Evolutionary conservation across 2,113 vertebrate species (phyloP).

Genomic region (Forbesichthys agassizii): DNA sequence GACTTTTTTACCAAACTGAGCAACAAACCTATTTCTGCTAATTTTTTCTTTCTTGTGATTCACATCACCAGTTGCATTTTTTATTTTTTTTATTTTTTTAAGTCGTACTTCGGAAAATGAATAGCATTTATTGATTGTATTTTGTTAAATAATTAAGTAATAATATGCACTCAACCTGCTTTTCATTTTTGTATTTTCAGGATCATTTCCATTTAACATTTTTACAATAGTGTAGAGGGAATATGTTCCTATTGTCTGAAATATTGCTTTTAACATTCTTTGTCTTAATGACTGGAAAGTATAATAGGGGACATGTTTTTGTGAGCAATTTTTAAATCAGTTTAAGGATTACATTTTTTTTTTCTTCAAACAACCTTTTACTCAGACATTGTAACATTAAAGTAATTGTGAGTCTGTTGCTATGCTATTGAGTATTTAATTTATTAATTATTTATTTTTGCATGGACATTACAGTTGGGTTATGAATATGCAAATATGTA

Average conservation of each 20-base stretch:
- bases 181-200: background rate
- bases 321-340: background rate
- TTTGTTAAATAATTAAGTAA: slow-evolving; percentile 1
- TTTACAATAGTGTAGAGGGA: too few species aligned
- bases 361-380: background rate
- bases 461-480: slow-evolving; percentile 28
- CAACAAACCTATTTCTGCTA: too few species aligned
- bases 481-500: slow-evolving; percentile 11
- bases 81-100: too few species aligned
- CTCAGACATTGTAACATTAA: background rate
- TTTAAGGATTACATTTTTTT: background rate
- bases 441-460: slow-evolving; percentile 60
- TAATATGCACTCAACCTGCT: background rate
- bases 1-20: background rate
- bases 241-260: too few species aligned
- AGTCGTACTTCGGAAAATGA: slow-evolving; percentile 5
- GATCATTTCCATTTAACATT: too few species aligned
- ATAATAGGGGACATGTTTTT: too few species aligned
- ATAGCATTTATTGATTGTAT: background rate
- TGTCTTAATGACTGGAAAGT: too few species aligned
- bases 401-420: slow-evolving; percentile 19
- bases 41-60: slow-evolving; percentile 6
- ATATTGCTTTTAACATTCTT: too few species aligned
- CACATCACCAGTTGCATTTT: slow-evolving; percentile 13
- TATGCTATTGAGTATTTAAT: slow-evolving; percentile 53